phyloP scores from a whole-genome alignment of 2,888 invertebrate species.

The Ophraella communa region DNA sequence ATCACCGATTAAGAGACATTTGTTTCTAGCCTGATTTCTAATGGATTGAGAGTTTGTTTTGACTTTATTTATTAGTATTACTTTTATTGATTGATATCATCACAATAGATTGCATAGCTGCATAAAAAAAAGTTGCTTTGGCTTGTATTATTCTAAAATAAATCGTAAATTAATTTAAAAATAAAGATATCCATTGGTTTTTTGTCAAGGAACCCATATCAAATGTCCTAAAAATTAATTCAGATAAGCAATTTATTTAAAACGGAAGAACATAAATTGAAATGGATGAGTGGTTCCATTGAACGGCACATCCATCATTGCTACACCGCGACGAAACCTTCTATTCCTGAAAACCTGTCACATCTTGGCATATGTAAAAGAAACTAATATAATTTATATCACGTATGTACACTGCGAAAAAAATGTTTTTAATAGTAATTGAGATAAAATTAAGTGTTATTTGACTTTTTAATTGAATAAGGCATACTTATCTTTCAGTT shows the following conservation, averaged over 20 bases:
- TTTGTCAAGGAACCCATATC: conserved; percentile 7
- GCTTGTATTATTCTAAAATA: too few relatives aligned
- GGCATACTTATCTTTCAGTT: too few relatives aligned
- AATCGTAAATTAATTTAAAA: too few relatives aligned
- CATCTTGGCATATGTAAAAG: conserved; percentile 31
- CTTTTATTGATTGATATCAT: too few relatives aligned
- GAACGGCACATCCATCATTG: conserved; percentile 55
- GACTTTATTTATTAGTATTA: too few relatives aligned
- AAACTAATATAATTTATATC: conserved; percentile 37
- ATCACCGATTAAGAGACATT: too few relatives aligned
- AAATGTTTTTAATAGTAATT: neutral
- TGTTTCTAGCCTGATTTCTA: too few relatives aligned
- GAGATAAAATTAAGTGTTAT: too few relatives aligned
- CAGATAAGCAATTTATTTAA: conserved; percentile 42
- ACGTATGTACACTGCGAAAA: conserved; percentile 2
- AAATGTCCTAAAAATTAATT: conserved; percentile 32
- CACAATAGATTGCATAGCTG: too few relatives aligned
- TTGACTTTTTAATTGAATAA: too few relatives aligned
- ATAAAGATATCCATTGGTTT: neutral
- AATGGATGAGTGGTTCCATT: conserved; percentile 54
- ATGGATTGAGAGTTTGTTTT: too few relatives aligned
- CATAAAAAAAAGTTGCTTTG: too few relatives aligned
- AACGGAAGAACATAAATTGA: conserved; percentile 56
- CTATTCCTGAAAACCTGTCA: conserved; percentile 41
- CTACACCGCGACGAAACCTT: conserved; percentile 49